These are phyloP conservation scores for Zosterops japonicus DNA, from an alignment of 2,113 vertebrate genomes.

Conservation along the genomic window DNA sequence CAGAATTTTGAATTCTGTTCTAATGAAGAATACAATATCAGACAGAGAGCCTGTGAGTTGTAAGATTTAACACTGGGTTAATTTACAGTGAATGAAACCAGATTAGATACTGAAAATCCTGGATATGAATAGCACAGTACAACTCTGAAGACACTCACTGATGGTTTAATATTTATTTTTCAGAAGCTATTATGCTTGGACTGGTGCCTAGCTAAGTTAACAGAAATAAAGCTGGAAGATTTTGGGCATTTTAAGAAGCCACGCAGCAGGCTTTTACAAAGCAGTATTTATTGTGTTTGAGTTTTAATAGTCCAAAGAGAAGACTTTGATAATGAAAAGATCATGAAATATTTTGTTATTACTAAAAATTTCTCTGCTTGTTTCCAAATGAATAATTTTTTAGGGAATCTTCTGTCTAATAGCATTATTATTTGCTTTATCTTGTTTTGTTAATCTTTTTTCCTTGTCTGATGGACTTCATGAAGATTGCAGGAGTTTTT, in stretches of 20 bases:
- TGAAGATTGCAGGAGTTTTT: background rate
- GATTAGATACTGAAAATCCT: conserved; percentile 35
- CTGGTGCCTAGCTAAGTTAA: conserved; percentile 39
- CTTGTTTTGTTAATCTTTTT: background rate
- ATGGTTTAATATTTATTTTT: conserved; percentile 54
- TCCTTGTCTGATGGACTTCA: background rate
- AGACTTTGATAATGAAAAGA: background rate
- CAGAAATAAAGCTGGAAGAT: conserved; percentile 32
- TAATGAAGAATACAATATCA: conserved; percentile 9
- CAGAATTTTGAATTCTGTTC: background rate
- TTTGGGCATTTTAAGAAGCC: conserved; percentile 12
- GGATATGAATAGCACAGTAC: conserved; percentile 12
- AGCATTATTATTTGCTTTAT: background rate
- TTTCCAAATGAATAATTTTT: background rate
- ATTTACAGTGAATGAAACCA: conserved; percentile 40
- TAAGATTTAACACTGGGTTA: conserved; percentile 7
- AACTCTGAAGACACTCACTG: conserved; percentile 29
- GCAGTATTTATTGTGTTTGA: background rate
- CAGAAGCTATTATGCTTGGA: conserved; percentile 53
- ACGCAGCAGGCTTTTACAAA: background rate
- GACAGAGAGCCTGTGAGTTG: background rate
- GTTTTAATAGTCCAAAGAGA: background rate
- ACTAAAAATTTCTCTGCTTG: background rate
- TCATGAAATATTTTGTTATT: background rate
- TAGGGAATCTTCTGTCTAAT: background rate